Conservation (phyloP, 2,797 vertebrate genomes). For the Sebastes trivittatus region DNA sequence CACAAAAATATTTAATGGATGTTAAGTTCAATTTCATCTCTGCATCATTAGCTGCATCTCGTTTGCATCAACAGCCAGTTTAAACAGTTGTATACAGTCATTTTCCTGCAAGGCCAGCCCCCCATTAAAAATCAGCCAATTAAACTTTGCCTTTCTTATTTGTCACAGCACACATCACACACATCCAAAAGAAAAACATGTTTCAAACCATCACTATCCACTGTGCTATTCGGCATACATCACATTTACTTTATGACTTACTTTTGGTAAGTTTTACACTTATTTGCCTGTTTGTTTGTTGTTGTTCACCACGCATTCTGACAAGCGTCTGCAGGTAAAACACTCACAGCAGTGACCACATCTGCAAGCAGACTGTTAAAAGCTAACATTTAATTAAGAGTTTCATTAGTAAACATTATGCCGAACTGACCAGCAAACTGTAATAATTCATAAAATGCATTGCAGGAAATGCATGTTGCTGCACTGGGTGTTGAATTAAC, state of each 20-base stretch:
- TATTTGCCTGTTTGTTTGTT: background rate
- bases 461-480: background rate
- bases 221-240: background rate
- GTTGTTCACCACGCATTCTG: too few species aligned
- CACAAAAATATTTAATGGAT: background rate
- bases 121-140: background rate
- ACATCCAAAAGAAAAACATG: background rate
- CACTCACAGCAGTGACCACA: background rate
- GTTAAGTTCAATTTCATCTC: background rate
- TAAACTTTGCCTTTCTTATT: background rate
- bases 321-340: background rate
- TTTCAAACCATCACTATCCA: background rate
- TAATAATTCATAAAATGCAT: accelerated
- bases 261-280: background rate
- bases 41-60: background rate
- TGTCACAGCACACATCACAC: background rate
- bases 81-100: too few species aligned
- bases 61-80: background rate
- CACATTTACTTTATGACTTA: too few species aligned
- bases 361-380: background rate
- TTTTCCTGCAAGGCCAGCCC: background rate
- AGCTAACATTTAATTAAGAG: background rate
- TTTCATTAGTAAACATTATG: background rate
- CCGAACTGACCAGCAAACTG: background rate
- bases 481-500: background rate